These are phyloP conservation scores for Rhopalosiphum padi DNA, from an alignment of 1,140 invertebrate genomes.

Conservation along the genomic window DNA sequence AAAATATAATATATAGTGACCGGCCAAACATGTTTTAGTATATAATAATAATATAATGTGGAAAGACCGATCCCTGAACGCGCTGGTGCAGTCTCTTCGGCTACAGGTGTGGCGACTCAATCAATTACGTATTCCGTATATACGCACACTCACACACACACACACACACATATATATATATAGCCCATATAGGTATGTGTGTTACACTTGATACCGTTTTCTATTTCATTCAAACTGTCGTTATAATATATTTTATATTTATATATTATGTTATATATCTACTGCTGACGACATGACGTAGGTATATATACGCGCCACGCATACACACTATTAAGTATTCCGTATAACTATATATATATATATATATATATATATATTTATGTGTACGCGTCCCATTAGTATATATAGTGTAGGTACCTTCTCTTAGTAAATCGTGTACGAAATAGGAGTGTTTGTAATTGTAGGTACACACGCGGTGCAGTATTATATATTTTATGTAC, in stretches of 20 bases:
- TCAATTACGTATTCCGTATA: conserved; percentile 52
- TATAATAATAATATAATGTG: conserved; percentile 7
- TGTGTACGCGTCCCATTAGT: not conserved
- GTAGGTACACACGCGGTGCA: not conserved
- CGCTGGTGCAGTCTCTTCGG: not conserved
- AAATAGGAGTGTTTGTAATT: conserved; percentile 46
- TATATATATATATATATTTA: not conserved
- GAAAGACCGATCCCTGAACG: conserved; percentile 50
- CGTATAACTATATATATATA: not conserved
- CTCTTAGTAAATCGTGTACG: conserved; percentile 22
- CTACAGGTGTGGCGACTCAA: conserved; percentile 44
- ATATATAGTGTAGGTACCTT: not conserved
- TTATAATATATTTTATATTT: not conserved
- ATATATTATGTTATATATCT: not conserved
- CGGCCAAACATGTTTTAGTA: conserved; percentile 22
- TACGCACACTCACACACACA: not conserved
- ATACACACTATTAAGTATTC: not conserved
- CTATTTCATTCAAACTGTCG: not conserved
- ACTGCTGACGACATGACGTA: not conserved
- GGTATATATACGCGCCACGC: not conserved
- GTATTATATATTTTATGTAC: not conserved
- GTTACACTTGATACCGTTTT: not conserved
- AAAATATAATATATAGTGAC: not conserved
- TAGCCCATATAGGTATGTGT: not conserved
- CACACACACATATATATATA: too few relatives aligned